These are phyloP conservation scores for Rhinella marina DNA, from an alignment of 2,797 vertebrate genomes.

Conservation along the genomic window DNA sequence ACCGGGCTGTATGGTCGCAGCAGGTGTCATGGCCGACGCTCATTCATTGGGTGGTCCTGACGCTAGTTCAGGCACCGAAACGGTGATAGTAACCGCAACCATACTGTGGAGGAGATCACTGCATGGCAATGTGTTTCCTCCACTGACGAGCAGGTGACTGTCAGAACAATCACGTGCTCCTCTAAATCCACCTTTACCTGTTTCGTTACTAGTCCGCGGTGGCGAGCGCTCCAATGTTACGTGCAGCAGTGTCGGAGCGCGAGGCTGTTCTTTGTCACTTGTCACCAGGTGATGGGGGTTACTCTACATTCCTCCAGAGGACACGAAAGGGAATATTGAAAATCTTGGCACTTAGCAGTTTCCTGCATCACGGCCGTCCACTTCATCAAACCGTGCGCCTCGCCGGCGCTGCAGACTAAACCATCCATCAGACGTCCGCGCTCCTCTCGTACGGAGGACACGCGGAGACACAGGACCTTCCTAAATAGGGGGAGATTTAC, in stretches of 20 bases:
- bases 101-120: too few species aligned
- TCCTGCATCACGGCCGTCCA: constrained; percentile 6
- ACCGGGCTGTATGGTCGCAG: too few species aligned
- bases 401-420: neutral
- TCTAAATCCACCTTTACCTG: too few species aligned
- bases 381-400: neutral
- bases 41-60: too few species aligned
- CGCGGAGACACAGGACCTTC: neutral
- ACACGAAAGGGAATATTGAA: constrained; percentile 22
- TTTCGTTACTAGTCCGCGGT: too few species aligned
- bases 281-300: constrained; percentile 43
- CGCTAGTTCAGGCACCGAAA: too few species aligned
- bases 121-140: too few species aligned
- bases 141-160: too few species aligned
- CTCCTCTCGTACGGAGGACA: neutral
- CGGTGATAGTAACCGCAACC: too few species aligned
- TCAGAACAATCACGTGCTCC: too few species aligned
- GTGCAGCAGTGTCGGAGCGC: neutral
- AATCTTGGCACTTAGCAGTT: constrained; percentile 8
- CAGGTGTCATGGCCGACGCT: too few species aligned
- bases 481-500: neutral
- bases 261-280: constrained; percentile 33
- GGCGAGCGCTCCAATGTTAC: neutral
- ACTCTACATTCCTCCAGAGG: constrained; percentile 20
- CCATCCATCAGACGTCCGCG: constrained; percentile 11